Evolutionary conservation across 2,113 vertebrate species (phyloP).

Genomic region (Psittacula cyanocephala): DNA sequence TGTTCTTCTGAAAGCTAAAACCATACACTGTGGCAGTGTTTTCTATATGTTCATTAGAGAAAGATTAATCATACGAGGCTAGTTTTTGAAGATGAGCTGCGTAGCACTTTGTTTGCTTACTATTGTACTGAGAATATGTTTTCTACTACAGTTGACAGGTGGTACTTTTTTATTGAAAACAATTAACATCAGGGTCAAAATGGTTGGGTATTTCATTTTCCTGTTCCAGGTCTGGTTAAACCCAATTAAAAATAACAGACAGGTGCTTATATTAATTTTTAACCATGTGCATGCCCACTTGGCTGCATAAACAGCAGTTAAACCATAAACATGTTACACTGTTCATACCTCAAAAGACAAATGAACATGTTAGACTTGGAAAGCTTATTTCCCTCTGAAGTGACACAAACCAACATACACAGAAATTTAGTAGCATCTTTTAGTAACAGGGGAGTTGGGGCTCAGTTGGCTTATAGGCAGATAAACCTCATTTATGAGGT

Average conservation of each 20-base stretch:
- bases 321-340: neutral
- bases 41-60: neutral
- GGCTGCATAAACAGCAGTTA: neutral
- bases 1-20: neutral
- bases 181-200: slow-evolving; percentile 34
- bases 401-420: accelerated
- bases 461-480: neutral
- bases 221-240: neutral
- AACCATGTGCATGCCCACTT: neutral
- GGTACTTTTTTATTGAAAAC: neutral
- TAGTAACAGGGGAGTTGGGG: neutral
- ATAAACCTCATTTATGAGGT: neutral
- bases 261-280: neutral
- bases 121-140: slow-evolving; percentile 1
- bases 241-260: slow-evolving; percentile 28
- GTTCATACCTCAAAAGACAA: neutral
- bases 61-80: neutral
- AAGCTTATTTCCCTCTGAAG: neutral
- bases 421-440: neutral
- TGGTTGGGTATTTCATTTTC: neutral
- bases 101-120: neutral
- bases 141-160: slow-evolving; percentile 19
- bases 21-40: neutral
- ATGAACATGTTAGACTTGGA: neutral
- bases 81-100: neutral